Evolutionary conservation across 2,888 invertebrate genomes (phyloP).

Genomic region (Cataglyphis cursor): DNA sequence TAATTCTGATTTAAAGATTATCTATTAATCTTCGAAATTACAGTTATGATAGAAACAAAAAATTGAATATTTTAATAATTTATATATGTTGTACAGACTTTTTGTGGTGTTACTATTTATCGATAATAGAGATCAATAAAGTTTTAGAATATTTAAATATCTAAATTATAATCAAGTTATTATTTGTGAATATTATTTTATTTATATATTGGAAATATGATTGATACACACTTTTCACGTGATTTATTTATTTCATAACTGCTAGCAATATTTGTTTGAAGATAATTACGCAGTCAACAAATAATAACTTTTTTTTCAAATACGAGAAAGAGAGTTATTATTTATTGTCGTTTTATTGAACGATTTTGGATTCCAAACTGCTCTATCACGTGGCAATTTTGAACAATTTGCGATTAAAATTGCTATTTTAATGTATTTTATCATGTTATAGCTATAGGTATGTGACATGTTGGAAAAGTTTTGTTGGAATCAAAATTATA

Average conservation of each 20-base stretch:
- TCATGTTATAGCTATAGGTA: background rate
- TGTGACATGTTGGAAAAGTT: background rate
- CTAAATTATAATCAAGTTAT: background rate
- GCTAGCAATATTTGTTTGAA: background rate
- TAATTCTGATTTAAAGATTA: slow-evolving; percentile 4
- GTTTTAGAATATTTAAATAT: slow-evolving; percentile 4
- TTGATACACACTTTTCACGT: background rate
- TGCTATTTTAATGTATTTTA: background rate
- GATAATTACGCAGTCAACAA: background rate
- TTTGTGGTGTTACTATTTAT: background rate
- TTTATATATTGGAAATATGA: background rate
- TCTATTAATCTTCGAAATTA: background rate
- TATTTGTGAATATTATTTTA: background rate
- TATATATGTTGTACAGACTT: too few relatives aligned
- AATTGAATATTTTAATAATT: background rate
- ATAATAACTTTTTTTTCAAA: background rate
- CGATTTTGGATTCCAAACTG: background rate
- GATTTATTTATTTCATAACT: background rate
- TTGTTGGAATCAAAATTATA: background rate
- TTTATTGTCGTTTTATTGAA: background rate
- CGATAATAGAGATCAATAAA: background rate
- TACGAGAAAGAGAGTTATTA: background rate
- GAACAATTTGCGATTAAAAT: background rate
- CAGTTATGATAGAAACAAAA: background rate
- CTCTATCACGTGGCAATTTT: background rate